These are phyloP conservation scores for Sinonovacula constricta DNA, from an alignment of 1,140 invertebrate species.

Conservation along the genomic window DNA sequence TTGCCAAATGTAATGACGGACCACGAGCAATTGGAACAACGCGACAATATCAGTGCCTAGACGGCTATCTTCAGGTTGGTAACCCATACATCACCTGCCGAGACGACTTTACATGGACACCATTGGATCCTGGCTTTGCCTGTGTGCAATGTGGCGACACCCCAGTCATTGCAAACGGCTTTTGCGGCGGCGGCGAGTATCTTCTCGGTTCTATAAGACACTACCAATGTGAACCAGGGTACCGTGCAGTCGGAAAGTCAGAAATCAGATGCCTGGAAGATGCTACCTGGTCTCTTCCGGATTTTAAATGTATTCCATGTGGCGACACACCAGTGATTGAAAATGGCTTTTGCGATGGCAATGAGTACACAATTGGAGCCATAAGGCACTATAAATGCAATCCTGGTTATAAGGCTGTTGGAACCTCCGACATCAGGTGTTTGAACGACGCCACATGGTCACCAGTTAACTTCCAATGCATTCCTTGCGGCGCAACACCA, in stretches of 20 bases:
- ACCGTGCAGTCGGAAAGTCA: not conserved
- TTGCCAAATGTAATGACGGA: conserved; percentile 26
- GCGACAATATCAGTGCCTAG: conserved; percentile 13
- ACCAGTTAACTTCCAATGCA: conserved; percentile 8
- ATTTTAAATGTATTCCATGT: conserved; percentile 16
- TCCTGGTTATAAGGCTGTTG: conserved; percentile 16
- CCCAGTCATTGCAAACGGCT: not conserved
- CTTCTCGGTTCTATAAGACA: not conserved
- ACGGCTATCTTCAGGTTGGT: conserved; percentile 24
- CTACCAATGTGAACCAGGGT: conserved; percentile 4
- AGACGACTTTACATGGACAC: conserved; percentile 43
- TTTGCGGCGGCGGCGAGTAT: conserved; percentile 4
- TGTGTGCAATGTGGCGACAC: conserved; percentile 8
- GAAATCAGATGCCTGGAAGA: not conserved
- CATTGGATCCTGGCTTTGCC: conserved; percentile 5
- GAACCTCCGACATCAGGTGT: conserved; percentile 7
- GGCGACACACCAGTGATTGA: conserved; percentile 4
- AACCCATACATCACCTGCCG: conserved; percentile 28
- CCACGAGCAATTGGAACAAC: conserved; percentile 38
- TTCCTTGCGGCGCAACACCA: conserved; percentile 20
- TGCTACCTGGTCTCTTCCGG: not conserved
- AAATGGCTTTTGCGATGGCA: conserved; percentile 1
- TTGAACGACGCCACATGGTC: conserved; percentile 24
- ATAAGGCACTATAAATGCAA: not conserved
- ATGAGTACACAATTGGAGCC: not conserved